These are phyloP conservation scores for Alloscopus bannaensis DNA, from an alignment of 2,888 invertebrate species.

Conservation along the genomic window DNA sequence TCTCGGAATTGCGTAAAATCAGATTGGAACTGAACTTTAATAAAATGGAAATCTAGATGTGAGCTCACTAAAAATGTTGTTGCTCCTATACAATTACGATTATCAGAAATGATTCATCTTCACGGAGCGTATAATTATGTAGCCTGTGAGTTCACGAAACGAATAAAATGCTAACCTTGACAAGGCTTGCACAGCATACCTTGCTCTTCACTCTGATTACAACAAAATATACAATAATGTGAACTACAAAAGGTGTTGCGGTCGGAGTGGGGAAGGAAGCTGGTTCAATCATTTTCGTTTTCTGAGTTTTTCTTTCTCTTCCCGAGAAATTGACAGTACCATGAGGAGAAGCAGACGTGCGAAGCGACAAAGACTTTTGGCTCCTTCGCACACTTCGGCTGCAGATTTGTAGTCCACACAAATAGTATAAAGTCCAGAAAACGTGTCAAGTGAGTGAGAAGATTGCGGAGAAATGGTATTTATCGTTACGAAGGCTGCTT, in stretches of 20 bases:
- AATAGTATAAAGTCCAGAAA: not conserved
- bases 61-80: too few relatives aligned
- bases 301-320: not conserved
- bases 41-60: too few relatives aligned
- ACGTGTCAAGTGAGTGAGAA: not conserved
- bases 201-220: too few relatives aligned
- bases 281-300: not conserved
- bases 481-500: slow-evolving; percentile 44
- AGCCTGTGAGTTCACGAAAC: too few relatives aligned
- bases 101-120: too few relatives aligned
- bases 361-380: not conserved
- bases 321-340: slow-evolving; percentile 16
- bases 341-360: slow-evolving; percentile 34
- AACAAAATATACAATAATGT: too few relatives aligned
- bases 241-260: not conserved
- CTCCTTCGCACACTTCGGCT: too few relatives aligned
- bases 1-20: too few relatives aligned
- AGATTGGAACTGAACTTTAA: too few relatives aligned
- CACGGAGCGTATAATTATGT: too few relatives aligned
- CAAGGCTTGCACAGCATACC: slow-evolving; percentile 1
- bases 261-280: not conserved
- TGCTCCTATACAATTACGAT: too few relatives aligned
- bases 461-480: slow-evolving; percentile 35
- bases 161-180: not conserved
- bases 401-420: too few relatives aligned